Evolutionary conservation across 2,888 invertebrate genomes (phyloP), one percentile per base, ranked within the genome.

Genomic region (Tethea ocularis): DNA sequence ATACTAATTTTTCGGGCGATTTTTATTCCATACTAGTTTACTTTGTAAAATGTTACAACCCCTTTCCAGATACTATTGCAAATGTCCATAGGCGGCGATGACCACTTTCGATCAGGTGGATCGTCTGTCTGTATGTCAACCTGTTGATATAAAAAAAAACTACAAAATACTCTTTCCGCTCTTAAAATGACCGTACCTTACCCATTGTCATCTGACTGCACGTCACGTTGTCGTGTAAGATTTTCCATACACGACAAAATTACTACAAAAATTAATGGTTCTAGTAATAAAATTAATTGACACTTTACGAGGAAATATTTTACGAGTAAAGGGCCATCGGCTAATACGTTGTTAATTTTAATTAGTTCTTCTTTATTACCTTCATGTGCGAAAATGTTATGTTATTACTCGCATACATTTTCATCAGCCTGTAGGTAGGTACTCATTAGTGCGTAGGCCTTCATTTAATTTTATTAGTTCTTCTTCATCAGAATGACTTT

Each of bases 201-300:
- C 24, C 52, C 29, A 52, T 52, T n/a, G 29, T 52, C 5, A 23
- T 52, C n/a, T 29, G 38, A 46, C 38, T 4, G 15, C 3, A 38
- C 7, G n/a, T 13, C 22, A 52, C 6, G 10, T 2, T 52, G 10
- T 17, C 11, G 26, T 29, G n/a, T 17, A 53, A 17, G 10, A 53
- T 26, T 24, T 53, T 53, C 52, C 52, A 53, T 17, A 17, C 52
- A 26, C 29, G 24, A 53, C 17, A 10, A 53, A 26, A 53, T 29
- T 53, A 10, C 29, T 17, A 29, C 52, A 7, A 53, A 17, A 29
- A 52, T 52, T 52, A 53, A 53, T 53, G 17, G n/a, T 11, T 17
- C 11, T 17, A 17, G 26, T 29, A 26, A 53, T 53, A 26, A 26
- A 53, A 53, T 29, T 53, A 53, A 26, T 53, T 26, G 52, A 26